phyloP scores from a whole-genome alignment of 2,888 invertebrate species.

The Pandemis heparana region DNA sequence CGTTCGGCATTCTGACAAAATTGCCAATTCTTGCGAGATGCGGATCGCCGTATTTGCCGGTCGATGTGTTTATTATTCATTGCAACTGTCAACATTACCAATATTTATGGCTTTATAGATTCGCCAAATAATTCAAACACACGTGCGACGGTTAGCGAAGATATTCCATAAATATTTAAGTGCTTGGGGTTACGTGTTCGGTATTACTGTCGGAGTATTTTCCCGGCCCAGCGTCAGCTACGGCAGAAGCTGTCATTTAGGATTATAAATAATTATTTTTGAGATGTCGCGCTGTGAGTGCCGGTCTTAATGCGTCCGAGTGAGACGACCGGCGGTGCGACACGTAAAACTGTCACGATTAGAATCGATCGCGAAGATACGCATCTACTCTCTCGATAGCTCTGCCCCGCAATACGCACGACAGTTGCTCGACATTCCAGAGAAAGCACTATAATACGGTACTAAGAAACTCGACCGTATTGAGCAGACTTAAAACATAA shows the following conservation, averaged over 20 bases:
- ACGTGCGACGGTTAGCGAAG: neutral
- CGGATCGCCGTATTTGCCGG: neutral
- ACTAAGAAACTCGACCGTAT: slow-evolving; percentile 58
- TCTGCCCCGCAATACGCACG: slow-evolving; percentile 57
- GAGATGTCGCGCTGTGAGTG: slow-evolving; percentile 34
- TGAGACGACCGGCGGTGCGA: slow-evolving; percentile 68
- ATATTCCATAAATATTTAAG: slow-evolving; percentile 1
- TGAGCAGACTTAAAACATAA: slow-evolving; percentile 50
- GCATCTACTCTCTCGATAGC: slow-evolving; percentile 68
- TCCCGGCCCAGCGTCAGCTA: slow-evolving; percentile 17
- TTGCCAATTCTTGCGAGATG: neutral
- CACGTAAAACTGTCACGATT: slow-evolving; percentile 82
- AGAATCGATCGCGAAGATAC: slow-evolving; percentile 76
- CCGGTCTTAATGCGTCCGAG: slow-evolving; percentile 46
- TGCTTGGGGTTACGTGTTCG: neutral
- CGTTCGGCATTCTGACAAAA: neutral
- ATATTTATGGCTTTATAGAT: slow-evolving; percentile 1
- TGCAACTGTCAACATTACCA: neutral
- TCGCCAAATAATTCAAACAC: neutral
- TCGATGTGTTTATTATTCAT: neutral
- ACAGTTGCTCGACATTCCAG: slow-evolving; percentile 70
- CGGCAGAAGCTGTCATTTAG: slow-evolving; percentile 40
- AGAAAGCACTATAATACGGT: slow-evolving; percentile 61
- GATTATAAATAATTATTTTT: slow-evolving; percentile 39
- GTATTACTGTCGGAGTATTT: slow-evolving; percentile 5